Evolutionary conservation across 2,888 invertebrate genomes (phyloP).

Genomic region (Smittia aterrima): DNA sequence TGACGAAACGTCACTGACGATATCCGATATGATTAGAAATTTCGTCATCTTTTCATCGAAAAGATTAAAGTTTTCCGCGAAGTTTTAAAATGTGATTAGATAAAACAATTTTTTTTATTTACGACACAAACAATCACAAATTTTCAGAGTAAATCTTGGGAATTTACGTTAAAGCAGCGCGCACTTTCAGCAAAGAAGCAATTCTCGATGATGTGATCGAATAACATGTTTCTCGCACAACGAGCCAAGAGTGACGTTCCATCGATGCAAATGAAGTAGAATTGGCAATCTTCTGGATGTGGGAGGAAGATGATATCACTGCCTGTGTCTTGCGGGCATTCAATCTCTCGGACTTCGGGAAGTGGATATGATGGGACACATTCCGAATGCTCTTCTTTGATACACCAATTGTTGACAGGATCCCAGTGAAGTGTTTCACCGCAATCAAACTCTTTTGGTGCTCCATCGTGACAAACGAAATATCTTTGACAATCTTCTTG

Average conservation of each 20-base stretch:
- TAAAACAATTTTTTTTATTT: not conserved
- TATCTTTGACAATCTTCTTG: slow-evolving; percentile 30
- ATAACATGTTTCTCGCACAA: not conserved
- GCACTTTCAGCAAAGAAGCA: slow-evolving; percentile 21
- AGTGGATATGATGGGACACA: slow-evolving; percentile 1
- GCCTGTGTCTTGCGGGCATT: slow-evolving; percentile 12
- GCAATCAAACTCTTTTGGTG: not conserved
- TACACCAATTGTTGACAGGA: slow-evolving; percentile 18
- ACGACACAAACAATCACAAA: not conserved
- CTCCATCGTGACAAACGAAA: slow-evolving; percentile 24
- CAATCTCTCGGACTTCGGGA: slow-evolving; percentile 32
- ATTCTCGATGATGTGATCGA: not conserved
- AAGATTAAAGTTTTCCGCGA: too few relatives aligned
- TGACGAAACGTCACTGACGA: too few relatives aligned
- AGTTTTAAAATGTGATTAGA: too few relatives aligned
- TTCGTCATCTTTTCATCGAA: too few relatives aligned
- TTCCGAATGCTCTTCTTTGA: slow-evolving; percentile 7
- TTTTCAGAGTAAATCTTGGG: not conserved
- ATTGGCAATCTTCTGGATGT: slow-evolving; percentile 28
- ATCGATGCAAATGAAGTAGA: slow-evolving; percentile 28
- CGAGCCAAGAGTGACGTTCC: not conserved
- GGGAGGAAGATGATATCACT: not conserved
- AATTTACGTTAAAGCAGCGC: not conserved
- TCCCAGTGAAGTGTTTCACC: slow-evolving; percentile 20
- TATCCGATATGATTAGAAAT: too few relatives aligned